phyloP scores from a whole-genome alignment of 2,797 vertebrate genomes.

The Darevskia nairensis region DNA sequence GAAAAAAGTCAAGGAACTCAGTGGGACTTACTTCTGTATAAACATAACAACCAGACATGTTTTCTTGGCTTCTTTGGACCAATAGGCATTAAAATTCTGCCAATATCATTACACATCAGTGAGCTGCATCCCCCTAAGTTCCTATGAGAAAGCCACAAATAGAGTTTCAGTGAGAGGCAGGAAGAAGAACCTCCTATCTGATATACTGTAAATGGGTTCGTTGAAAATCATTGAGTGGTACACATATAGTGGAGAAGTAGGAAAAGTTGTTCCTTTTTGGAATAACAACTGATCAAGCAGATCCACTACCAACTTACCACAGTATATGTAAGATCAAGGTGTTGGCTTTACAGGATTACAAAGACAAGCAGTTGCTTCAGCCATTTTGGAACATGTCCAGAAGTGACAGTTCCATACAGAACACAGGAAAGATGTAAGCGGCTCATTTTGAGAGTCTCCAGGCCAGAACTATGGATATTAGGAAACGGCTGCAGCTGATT shows the following conservation, averaged over 20 bases:
- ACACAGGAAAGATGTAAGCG: background rate
- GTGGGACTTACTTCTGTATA: no score
- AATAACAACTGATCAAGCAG: background rate
- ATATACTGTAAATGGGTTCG: no score
- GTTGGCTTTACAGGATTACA: constrained; percentile 1
- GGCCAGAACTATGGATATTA: background rate
- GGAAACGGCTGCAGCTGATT: background rate
- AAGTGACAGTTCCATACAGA: background rate
- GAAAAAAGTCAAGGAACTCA: no score
- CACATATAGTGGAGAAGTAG: background rate
- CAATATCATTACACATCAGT: no score
- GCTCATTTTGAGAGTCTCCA: background rate
- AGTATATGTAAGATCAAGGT: constrained; percentile 21
- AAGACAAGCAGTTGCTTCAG: background rate
- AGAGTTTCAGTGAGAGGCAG: no score
- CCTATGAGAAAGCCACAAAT: no score
- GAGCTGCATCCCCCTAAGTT: no score
- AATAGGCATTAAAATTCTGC: no score
- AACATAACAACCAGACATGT: no score
- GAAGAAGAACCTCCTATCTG: no score
- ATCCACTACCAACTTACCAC: background rate
- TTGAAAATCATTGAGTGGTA: no score
- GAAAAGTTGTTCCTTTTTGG: background rate
- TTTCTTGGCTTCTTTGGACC: no score
- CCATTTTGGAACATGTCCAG: background rate